Conservation (phyloP, 2,888 invertebrate genomes). For the Caenorhabditis sp. region DNA sequence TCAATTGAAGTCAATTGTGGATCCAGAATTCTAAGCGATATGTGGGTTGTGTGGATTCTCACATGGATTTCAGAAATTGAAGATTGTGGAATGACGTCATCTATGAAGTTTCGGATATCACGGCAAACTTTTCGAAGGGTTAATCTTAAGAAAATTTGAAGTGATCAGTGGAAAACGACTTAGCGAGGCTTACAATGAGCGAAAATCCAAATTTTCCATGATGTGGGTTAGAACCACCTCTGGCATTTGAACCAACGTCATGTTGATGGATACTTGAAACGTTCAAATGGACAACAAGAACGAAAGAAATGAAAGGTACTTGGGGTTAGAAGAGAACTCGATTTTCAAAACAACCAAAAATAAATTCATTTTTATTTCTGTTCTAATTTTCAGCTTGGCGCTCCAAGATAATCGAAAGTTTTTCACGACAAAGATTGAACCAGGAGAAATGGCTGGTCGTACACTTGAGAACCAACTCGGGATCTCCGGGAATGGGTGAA, state of each 20-base stretch:
- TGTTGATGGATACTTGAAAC: neutral
- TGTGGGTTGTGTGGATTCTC: slow-evolving; percentile 2
- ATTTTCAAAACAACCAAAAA: too few relatives aligned
- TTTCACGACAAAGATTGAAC: neutral
- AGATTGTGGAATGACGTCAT: neutral
- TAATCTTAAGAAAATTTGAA: neutral
- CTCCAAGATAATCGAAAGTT: neutral
- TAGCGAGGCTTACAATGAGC: neutral
- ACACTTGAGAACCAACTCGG: neutral
- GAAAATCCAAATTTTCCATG: neutral
- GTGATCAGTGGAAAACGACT: too few relatives aligned
- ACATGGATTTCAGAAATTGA: slow-evolving; percentile 3
- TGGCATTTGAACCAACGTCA: neutral
- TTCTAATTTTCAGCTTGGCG: neutral
- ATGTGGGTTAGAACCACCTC: neutral
- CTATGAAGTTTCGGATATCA: neutral
- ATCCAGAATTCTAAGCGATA: neutral
- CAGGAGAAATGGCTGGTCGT: neutral
- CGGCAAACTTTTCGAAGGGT: slow-evolving; percentile 1
- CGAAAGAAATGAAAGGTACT: too few relatives aligned
- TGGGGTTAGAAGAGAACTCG: too few relatives aligned
- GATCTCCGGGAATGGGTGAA: neutral
- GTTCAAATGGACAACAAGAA: neutral
- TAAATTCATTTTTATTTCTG: too few relatives aligned
- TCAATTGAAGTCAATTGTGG: neutral